Evolutionary conservation across 2,113 vertebrate genomes (phyloP), one percentile per base, ranked within the genome.

Genomic region (Fulica atra): DNA sequence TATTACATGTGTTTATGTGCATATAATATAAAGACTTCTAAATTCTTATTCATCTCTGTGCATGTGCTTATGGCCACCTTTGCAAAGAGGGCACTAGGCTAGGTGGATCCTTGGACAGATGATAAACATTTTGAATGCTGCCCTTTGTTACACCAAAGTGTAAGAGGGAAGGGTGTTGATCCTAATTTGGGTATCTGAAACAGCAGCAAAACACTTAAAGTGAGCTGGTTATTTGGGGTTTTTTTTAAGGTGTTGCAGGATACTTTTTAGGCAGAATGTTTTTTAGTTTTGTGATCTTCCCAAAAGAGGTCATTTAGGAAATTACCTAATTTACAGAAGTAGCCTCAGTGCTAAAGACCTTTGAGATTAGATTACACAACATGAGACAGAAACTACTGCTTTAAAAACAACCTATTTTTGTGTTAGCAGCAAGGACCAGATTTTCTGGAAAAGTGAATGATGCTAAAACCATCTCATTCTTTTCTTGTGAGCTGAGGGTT

Each of bases 361-460:
- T 20, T 84, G 61, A 68, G n/a, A 40, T 84, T 66, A n/a, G 38
- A 36, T 94, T 97, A 63, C 68, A 59, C 44, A 92, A 88, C 8
- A 48, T 1, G 1, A 68, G 69, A 84, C 40, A 81, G 92, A 97
- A 95, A 93, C 68, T 63, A 17, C 13, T 70, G 15, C 64, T 92
- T 79, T 61, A 81, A 90, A 94, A 95, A 60, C 38, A 82, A 74
- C 7, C 3, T 12, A 0, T 3, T 26, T 71, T 78, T 25, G 29
- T 31, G 40, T 69, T 81, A 82, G 38, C 63, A 82, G 51, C 56
- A 92, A 88, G 35, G 61, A 91, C 96, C 63, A 88, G 97, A 95
- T 81, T 95, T 97, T 97, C 97, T 69, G 76, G 96, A 97, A 96
- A 83, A 66, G 89, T 85, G 76, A 86, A 92, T 44, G 56, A 72